Evolutionary conservation across 2,888 invertebrate genomes (phyloP), one percentile per base, ranked within the genome.

Genomic region (Vanessa cardui): DNA sequence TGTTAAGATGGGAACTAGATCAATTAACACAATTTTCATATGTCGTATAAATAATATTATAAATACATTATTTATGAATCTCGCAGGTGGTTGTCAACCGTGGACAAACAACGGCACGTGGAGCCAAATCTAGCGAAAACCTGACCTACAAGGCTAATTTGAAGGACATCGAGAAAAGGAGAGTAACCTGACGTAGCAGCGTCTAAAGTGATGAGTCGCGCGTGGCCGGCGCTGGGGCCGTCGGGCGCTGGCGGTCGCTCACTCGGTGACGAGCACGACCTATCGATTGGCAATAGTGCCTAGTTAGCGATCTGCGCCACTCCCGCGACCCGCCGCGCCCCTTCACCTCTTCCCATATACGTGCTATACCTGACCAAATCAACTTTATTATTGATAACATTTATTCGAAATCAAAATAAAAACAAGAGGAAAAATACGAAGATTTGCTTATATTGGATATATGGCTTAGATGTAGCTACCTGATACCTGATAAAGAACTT

Each of bases 101-200:
- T 78, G 78, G 82, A 87, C 87, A 89, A 90, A 91, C 90, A 91
- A 87, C 80, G 83, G 85, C 90, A 92, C 91, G 90, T 91, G 92
- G 87, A 84, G 80, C 82, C 83, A 78, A 80, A 83, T 84, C 85
- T 81, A 83, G 83, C 84, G 85, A 89, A 89, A 89, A 90, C 91
- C 92, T 92, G 92, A 92, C 92, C 92, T 92, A 92, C 91, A 92
- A 90, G 92, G 92, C 92, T 92, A 92, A 92, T 92, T 92, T 92
- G 92, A 92, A 92, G 92, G 92, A 92, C 92, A 92, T 88, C 90
- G 90, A 89, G 92, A 92, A 92, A 92, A 92, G 92, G 92, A 92
- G 92, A 92, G 92, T 92, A 90, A 90, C 92, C 92, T 92, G 92
- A 92, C 92, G 90, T 87, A 84, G 92, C 89, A 84, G 91, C 89